Base-by-base conservation (phyloP, 2,888 invertebrate species). In the Crematogaster levior region DNA sequence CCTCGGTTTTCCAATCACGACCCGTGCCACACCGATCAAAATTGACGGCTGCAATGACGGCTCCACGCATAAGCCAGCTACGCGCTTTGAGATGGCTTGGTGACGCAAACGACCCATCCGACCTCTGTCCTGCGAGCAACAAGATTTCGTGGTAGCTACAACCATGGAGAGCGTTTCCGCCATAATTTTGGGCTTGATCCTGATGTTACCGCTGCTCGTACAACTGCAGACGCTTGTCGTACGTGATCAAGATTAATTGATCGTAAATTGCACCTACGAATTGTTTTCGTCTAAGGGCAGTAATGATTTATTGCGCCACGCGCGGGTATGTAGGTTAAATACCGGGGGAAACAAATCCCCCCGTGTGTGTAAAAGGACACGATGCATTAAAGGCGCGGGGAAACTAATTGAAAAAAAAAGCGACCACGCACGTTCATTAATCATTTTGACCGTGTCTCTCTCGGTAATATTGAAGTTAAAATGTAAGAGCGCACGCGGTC, bases 221-320 rank as follows among this genome's bases (percentile, higher is more conserved):
- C 86, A 88, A 68, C 70, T 88, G n/a, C 86, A 88, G 63, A 84
- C 82, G 81, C 66, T 88, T 68, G 84, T 88, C 66, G 89, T 88
- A 79, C 53, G 88, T 86, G 79, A 83, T 58, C 79, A 79, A 79
- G 56, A 77, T 65, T 79, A 79, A 79, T 79, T 79, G 77, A 79
- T 81, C 65, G 37, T 30, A 27, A 46, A 21, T 30, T 27, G 30
- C 46, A 53, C 48, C 15, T 66, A 72, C 48, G 60, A 73, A 65
- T 84, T 73, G 77, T 79, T 79, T 70, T 79, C 43, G 77, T 77
- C 70, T 79, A 70, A 79, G 77, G 70, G 43, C 70, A 56, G 77
- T 70, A 70, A 79, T 79, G 77, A 79, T 79, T 79, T 79, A 79
- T 79, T 79, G 56, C 70, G 68, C 34, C 53, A 30, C 65, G 68